Percentiles rank a stretch among this genome's conserved stretches.
Evolutionary conservation across 1,140 invertebrate genomes (phyloP).

Genomic region (Amyelois transitella): DNA sequence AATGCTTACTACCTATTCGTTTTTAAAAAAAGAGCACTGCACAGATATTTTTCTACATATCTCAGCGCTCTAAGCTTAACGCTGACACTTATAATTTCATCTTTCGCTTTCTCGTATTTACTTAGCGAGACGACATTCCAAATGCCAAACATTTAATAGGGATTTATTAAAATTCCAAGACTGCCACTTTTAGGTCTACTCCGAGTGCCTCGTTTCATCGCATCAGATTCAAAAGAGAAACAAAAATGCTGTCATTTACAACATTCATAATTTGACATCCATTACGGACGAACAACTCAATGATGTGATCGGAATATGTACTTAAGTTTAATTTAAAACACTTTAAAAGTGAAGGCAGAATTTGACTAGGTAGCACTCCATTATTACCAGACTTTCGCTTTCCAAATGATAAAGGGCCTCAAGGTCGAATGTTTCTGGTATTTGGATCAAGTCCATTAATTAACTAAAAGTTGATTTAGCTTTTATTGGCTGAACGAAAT

Average conservation of each 20-base stretch:
- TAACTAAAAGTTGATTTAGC: background rate
- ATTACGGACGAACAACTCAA: constrained; percentile 14
- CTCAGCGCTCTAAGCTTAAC: no score
- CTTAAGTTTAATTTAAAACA: constrained; percentile 19
- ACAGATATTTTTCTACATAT: no score
- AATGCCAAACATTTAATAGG: background rate
- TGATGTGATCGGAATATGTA: constrained; percentile 15
- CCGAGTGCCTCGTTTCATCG: background rate
- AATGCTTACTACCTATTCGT: no score
- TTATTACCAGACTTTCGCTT: constrained; percentile 43
- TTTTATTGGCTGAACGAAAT: background rate
- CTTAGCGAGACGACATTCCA: background rate
- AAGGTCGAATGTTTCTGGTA: constrained; percentile 28
- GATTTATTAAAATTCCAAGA: constrained; percentile 4
- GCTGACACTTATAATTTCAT: background rate
- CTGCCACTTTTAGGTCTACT: background rate
- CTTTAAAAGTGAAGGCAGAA: constrained; percentile 24
- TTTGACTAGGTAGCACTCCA: constrained; percentile 5
- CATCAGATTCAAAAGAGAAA: background rate
- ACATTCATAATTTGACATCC: constrained; percentile 15
- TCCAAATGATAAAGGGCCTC: constrained; percentile 39
- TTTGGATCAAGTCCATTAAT: constrained; percentile 12
- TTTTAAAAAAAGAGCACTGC: no score
- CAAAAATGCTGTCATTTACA: constrained; percentile 5
- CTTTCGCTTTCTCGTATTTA: background rate